Base-by-base conservation (phyloP, 1,140 invertebrate species). In the Papilio polytes region DNA sequence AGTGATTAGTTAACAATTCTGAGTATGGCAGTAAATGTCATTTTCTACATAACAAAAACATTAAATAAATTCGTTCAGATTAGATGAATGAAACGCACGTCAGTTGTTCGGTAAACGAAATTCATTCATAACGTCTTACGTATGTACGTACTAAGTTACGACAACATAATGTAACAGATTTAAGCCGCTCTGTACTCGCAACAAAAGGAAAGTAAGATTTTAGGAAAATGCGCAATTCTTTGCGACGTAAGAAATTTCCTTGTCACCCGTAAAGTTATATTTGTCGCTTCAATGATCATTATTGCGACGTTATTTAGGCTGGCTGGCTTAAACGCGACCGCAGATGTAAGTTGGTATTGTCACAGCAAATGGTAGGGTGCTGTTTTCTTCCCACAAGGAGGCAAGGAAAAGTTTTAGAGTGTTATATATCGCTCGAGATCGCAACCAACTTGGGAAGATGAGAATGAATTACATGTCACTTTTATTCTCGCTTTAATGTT, bases 181-280 rank as follows among this genome's bases (percentile, higher is more conserved):
- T 51, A 78, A 78, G 53, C 56, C 53, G 51, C 76, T 44, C 22
- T 53, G 44, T 53, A 48, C 74, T 48, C 77, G 18, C 77, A 63
- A 66, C 77, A 78, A 90, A 90, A 88, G 84, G 86, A 85, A 88
- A 86, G 85, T 82, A 84, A 84, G 83, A 87, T 83, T 88, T 89
- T 85, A 87, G 83, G 86, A 84, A 89, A 93, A 90, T 89, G 90
- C 88, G 88, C 90, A 93, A 92, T 93, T 91, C 92, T 89, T 83
- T 85, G 87, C 88, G 82, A 80, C 85, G 86, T 83, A 86, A 86
- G 84, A 88, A 88, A 86, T 88, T 88, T 88, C 80, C 80, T 85
- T 78, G 82, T 82, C 80, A 82, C 74, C 74, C 80, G 74, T 73
- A 81, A 78, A 84, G 51, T 81, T 76, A 80, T 80, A 80, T 83